Base-by-base conservation (phyloP, 2,797 vertebrate species). In the Hipposideros larvatus region DNA sequence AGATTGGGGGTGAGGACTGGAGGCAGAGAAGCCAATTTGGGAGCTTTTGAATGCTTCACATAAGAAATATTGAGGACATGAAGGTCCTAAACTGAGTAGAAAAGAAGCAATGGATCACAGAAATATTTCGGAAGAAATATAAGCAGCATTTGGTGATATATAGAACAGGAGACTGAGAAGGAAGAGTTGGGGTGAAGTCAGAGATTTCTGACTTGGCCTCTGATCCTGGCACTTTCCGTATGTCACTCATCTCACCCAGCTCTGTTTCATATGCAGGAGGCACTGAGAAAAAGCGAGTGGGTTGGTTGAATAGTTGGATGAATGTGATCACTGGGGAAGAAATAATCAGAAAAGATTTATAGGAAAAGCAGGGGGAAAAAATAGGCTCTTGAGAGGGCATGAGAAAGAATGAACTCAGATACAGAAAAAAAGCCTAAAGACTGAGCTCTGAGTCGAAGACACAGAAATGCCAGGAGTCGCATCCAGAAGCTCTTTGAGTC, bases 271-370 rank as follows among this genome's bases (percentile, higher is more conserved):
- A 87, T 75, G 65, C 86, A 82, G 70, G 83, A 89, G 46, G 51
- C 41, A n/a, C 59, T 43, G 48, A 95, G 78, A 90, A 53, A 88
- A 84, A 71, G 57, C 31, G 31, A 59, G 43, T 48, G 55, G 65
- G 46, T 24, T 78, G 78, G 34, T 43, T 68, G 90, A 94, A 89
- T 77, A 77, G 53, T 78, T 71, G 68, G 55, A 91, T 87, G 95
- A 96, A 91, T 96, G 92, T 82, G 82, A 70, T 90, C 75, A 90
- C 87, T 95, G 83, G 79, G 65, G 53, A 92, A 96, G 94, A 97
- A 96, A 71, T 92, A 96, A 96, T 88, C 65, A 89, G 87, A 88
- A 82, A 74, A 97, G 91, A 96, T 93, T 97, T 97, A 96, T 78
- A 94, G 63, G 78, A 97, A 92, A 96, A 87, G 26, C 74, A 65